Conservation (phyloP, 2,797 vertebrate genomes). For the Geotrypetes seraphini region DNA sequence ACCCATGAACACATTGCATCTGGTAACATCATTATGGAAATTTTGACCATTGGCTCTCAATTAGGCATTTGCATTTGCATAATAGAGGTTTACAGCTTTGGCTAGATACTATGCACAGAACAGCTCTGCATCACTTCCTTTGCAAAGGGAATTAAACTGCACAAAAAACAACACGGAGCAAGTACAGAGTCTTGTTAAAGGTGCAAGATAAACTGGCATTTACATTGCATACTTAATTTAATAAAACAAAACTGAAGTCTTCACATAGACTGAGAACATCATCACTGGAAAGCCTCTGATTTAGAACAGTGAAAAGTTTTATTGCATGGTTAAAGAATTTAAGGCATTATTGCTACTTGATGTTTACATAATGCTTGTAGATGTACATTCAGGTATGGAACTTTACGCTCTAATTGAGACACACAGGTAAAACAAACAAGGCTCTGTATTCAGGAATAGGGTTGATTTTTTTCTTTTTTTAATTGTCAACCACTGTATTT, state of each 20-base stretch:
- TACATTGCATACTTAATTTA: constrained; percentile 20
- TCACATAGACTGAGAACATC: too few relatives aligned
- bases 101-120: constrained; percentile 11
- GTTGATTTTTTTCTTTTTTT: too few relatives aligned
- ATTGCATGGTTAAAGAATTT: constrained; percentile 11
- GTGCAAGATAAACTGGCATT: constrained; percentile 15
- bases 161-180: constrained; percentile 1
- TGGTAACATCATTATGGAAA: constrained; percentile 34
- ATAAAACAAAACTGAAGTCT: background rate
- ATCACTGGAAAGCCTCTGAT: too few relatives aligned
- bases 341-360: too few relatives aligned
- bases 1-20: constrained; percentile 25
- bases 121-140: constrained; percentile 10
- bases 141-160: constrained; percentile 3
- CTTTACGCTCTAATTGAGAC: too few relatives aligned
- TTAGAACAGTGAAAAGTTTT: too few relatives aligned
- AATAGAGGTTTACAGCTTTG: constrained; percentile 34
- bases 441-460: too few relatives aligned
- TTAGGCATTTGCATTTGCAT: constrained; percentile 33
- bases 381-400: too few relatives aligned
- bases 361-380: too few relatives aligned
- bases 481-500: too few relatives aligned
- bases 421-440: too few relatives aligned
- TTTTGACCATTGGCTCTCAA: constrained; percentile 38
- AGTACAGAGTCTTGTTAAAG: constrained; percentile 1